Conservation (phyloP, 1,140 invertebrate genomes). For the Parasteatoda tepidariorum region DNA sequence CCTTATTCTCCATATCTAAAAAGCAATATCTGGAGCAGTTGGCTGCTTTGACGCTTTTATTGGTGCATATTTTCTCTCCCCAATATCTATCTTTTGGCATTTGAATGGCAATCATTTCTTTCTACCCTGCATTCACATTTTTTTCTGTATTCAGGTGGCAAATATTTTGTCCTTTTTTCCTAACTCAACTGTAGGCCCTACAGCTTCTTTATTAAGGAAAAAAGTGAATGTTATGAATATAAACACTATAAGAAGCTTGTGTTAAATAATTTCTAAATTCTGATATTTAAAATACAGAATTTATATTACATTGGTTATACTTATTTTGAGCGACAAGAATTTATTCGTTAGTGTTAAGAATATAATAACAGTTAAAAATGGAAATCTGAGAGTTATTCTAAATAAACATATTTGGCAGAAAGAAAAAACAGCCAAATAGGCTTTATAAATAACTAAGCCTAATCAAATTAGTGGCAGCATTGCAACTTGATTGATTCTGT, state of each 20-base stretch:
- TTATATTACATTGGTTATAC: too few species aligned
- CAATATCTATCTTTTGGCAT: slow-evolving; percentile 49
- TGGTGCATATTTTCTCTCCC: slow-evolving; percentile 44
- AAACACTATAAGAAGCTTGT: slow-evolving; percentile 11
- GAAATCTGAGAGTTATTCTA: too few species aligned
- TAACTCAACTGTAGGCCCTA: background rate
- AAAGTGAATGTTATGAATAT: slow-evolving; percentile 44
- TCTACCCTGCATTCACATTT: background rate
- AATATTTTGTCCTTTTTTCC: slow-evolving; percentile 37
- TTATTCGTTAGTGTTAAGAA: too few species aligned
- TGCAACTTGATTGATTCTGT: too few species aligned
- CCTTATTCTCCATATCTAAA: slow-evolving; percentile 13
- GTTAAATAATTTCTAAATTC: too few species aligned
- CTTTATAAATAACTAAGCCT: too few species aligned
- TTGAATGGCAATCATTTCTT: slow-evolving; percentile 35
- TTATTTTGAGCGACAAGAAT: too few species aligned
- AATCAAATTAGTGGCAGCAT: too few species aligned
- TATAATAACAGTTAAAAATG: too few species aligned
- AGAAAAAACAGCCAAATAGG: too few species aligned
- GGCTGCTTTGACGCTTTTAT: slow-evolving; percentile 49
- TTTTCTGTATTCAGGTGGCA: slow-evolving; percentile 1
- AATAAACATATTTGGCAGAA: too few species aligned
- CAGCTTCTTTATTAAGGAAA: background rate
- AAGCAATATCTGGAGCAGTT: slow-evolving; percentile 41
- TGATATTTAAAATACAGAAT: too few species aligned